phyloP scores from a whole-genome alignment of 2,888 invertebrate species.

The Barypeithes pellucidus region DNA sequence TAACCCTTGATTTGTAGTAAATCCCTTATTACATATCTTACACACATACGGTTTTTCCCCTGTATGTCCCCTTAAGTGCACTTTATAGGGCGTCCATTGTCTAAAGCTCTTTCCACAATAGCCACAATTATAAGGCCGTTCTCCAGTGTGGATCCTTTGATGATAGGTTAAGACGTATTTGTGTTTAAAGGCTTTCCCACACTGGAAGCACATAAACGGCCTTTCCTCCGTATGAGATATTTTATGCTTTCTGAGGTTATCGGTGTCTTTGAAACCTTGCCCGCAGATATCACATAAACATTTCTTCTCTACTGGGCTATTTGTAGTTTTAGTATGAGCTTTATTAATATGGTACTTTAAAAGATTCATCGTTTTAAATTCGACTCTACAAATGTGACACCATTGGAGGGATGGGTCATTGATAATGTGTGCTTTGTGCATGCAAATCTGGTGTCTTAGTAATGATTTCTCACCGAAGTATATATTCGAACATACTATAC shows the following conservation, averaged over 20 bases:
- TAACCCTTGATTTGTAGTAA: conserved; percentile 53
- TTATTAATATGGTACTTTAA: conserved; percentile 48
- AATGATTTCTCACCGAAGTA: conserved; percentile 43
- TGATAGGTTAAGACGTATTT: conserved; percentile 62
- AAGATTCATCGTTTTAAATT: conserved; percentile 46
- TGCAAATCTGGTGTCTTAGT: conserved; percentile 45
- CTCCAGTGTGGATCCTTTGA: conserved; percentile 74
- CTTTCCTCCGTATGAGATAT: conserved; percentile 68
- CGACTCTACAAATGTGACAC: conserved; percentile 44
- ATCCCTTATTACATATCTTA: conserved; percentile 54
- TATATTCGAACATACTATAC: conserved; percentile 43
- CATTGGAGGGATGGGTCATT: conserved; percentile 36
- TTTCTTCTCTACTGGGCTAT: conserved; percentile 39
- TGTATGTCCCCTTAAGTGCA: conserved; percentile 61
- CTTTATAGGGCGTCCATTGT: conserved; percentile 59
- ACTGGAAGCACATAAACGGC: conserved; percentile 71
- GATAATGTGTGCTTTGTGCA: conserved; percentile 46
- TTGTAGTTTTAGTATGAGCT: conserved; percentile 41
- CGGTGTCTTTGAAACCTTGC: conserved; percentile 53
- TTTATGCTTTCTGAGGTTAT: conserved; percentile 58
- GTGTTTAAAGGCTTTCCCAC: conserved; percentile 58
- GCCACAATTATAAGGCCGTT: conserved; percentile 72
- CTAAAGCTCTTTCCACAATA: conserved; percentile 70
- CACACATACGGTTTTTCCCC: conserved; percentile 61
- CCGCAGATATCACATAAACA: conserved; percentile 61